Conservation (phyloP, 2,113 vertebrate species). For the Erythrolamprus reginae region DNA sequence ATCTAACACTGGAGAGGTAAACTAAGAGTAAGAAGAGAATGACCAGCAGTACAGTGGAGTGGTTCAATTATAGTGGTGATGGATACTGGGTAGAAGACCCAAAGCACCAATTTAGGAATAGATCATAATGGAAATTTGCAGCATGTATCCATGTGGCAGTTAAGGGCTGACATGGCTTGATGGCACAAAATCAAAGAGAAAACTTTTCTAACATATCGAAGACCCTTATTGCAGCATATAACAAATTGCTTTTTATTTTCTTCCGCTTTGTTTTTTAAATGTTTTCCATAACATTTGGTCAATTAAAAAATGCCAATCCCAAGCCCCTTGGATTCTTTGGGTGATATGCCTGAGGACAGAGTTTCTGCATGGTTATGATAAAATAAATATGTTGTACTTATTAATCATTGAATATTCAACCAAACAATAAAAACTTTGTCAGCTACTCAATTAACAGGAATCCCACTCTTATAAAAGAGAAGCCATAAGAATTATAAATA, state of each 20-base stretch:
- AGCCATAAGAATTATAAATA: slow-evolving; percentile 59
- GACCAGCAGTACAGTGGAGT: not conserved
- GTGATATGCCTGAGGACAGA: not conserved
- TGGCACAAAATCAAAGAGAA: not conserved
- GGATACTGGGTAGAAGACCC: not conserved
- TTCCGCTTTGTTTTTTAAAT: not conserved
- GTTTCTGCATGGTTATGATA: not conserved
- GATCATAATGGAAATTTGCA: not conserved
- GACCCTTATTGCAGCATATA: not conserved
- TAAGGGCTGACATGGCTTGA: not conserved
- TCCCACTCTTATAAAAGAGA: slow-evolving; percentile 25
- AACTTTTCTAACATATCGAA: not conserved
- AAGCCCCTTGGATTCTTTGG: not conserved
- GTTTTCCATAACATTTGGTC: not conserved
- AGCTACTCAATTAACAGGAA: slow-evolving; percentile 41
- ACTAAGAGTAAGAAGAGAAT: not conserved
- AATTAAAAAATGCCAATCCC: not conserved
- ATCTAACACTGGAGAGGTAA: not conserved
- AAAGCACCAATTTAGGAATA: not conserved
- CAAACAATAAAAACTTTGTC: not conserved
- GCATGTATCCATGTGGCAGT: not conserved
- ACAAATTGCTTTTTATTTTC: not conserved
- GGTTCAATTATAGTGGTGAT: not conserved
- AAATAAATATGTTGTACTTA: not conserved
- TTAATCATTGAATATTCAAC: not conserved